A percentile compares a stretch with the other conserved stretches of the same genome.
phyloP scores from a whole-genome alignment of 2,888 invertebrate genomes.

The Drosophila neonasuta region DNA sequence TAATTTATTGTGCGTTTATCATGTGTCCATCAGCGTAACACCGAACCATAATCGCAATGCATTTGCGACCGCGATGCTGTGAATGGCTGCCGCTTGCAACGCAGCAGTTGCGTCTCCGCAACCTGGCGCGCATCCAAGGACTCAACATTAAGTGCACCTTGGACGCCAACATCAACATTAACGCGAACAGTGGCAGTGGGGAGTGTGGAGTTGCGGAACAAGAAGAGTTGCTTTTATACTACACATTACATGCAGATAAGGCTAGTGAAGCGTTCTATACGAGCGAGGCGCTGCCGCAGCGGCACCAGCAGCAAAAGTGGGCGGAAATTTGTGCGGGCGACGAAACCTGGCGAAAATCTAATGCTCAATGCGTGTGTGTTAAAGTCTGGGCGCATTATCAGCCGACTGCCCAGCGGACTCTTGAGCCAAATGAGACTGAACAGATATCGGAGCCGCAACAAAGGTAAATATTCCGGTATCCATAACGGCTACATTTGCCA shows the following conservation, averaged over 20 bases:
- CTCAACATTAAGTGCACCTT: conserved; percentile 83
- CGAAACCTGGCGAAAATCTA: conserved; percentile 84
- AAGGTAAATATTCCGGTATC: conserved; percentile 17
- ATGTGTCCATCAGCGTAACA: conserved; percentile 56
- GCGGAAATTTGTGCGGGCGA: conserved; percentile 87
- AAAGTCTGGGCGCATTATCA: conserved; percentile 79
- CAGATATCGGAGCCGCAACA: conserved; percentile 10
- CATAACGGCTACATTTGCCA: not conserved
- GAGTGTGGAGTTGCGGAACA: conserved; percentile 25
- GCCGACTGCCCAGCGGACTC: conserved; percentile 27
- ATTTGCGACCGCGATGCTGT: conserved; percentile 75
- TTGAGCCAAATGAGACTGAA: conserved; percentile 51
- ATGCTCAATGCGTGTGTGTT: conserved; percentile 80
- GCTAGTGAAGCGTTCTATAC: conserved; percentile 93
- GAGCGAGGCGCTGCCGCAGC: conserved; percentile 87
- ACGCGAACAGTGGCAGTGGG: not conserved
- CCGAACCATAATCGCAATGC: conserved; percentile 52
- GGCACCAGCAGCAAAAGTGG: conserved; percentile 89
- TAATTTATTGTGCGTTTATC: conserved; percentile 13
- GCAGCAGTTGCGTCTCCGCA: conserved; percentile 92
- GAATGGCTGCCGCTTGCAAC: conserved; percentile 86
- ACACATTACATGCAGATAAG: conserved; percentile 90
- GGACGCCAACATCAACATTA: conserved; percentile 4
- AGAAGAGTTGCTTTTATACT: conserved; percentile 85
- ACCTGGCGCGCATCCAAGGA: conserved; percentile 89